These are phyloP conservation scores for Syngnathoides biaculeatus DNA, from an alignment of 2,113 vertebrate genomes.

Conservation along the genomic window DNA sequence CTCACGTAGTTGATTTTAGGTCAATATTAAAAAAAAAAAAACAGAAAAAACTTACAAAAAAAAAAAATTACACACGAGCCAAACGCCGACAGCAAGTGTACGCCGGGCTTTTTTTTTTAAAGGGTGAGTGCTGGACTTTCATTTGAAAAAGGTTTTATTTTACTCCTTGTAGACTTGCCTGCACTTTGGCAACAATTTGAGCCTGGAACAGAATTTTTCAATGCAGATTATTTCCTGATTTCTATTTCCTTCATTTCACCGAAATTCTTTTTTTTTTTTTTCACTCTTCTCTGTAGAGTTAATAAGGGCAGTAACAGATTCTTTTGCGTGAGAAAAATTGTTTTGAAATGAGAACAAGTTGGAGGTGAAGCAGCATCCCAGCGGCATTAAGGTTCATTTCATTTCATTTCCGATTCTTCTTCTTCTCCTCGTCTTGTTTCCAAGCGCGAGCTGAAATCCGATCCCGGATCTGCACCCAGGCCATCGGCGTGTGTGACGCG, in stretches of 20 bases:
- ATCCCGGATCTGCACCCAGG: slow-evolving; percentile 9
- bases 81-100: background rate
- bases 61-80: background rate
- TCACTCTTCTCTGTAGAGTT: too few relatives aligned
- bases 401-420: too few relatives aligned
- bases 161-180: background rate
- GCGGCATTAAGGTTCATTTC: background rate
- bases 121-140: background rate
- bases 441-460: slow-evolving; percentile 12
- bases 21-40: too few relatives aligned
- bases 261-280: too few relatives aligned
- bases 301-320: background rate
- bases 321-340: background rate
- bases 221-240: background rate
- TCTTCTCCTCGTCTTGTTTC: background rate
- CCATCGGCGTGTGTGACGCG: slow-evolving; percentile 13
- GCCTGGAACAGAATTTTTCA: background rate
- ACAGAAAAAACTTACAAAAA: too few relatives aligned
- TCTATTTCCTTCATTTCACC: background rate
- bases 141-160: background rate
- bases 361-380: background rate
- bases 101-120: background rate
- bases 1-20: too few relatives aligned
- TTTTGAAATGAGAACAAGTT: background rate
- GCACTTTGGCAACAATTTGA: background rate